Percentiles rank a stretch among this genome's conserved stretches.
Evolutionary conservation across 2,113 vertebrate genomes (phyloP).

Genomic region (Catharus fuscescens): DNA sequence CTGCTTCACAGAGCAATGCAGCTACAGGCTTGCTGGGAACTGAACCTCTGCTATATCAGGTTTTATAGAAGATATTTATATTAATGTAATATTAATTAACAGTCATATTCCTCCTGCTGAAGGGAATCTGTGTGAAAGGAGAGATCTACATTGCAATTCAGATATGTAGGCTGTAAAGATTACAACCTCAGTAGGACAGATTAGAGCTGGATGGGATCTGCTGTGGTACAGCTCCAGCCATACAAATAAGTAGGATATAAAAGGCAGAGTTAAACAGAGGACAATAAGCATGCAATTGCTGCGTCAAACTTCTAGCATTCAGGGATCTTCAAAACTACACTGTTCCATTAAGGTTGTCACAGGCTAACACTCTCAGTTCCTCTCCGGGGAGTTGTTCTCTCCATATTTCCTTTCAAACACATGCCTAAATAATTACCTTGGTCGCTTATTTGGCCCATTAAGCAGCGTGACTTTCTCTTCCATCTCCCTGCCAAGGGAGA

Average conservation of each 20-base stretch:
- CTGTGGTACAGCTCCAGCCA: background rate
- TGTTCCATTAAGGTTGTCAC: background rate
- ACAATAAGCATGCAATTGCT: background rate
- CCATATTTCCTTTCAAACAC: slow-evolving; percentile 5
- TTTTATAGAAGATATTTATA: background rate
- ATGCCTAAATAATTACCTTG: slow-evolving; percentile 81
- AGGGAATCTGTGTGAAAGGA: background rate
- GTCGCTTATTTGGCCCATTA: slow-evolving; percentile 92
- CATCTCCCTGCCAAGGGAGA: slow-evolving; percentile 83
- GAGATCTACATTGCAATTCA: background rate
- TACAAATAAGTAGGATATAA: background rate
- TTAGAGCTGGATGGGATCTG: background rate
- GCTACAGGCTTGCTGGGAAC: background rate
- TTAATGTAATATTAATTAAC: background rate
- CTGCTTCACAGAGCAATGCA: background rate
- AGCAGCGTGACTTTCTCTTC: slow-evolving; percentile 90
- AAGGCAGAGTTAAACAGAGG: background rate
- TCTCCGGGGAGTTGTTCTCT: background rate
- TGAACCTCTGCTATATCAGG: background rate
- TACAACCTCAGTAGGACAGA: background rate
- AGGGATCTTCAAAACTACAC: background rate
- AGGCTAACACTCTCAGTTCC: background rate
- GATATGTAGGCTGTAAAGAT: background rate
- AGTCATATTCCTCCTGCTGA: background rate
- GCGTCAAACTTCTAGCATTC: background rate